A percentile compares a stretch with the other conserved stretches of the same genome.
Conservation (phyloP, 1,140 invertebrate species). For the Orussus abietinus region DNA sequence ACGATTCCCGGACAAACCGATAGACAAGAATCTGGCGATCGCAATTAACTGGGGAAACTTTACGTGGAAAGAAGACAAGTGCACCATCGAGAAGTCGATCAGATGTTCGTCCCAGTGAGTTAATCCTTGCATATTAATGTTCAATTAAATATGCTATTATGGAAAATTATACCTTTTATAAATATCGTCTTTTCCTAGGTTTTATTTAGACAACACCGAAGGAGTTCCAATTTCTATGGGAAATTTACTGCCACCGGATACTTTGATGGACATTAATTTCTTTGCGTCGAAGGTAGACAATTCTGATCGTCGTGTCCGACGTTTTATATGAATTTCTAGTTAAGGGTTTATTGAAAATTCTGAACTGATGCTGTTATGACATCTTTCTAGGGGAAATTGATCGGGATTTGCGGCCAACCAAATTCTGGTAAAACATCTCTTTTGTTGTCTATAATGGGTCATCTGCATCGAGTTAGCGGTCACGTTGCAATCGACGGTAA, state of each 20-base stretch:
- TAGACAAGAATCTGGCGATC: slow-evolving; percentile 25
- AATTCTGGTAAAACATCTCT: slow-evolving; percentile 64
- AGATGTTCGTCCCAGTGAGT: slow-evolving; percentile 18
- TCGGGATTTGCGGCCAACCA: slow-evolving; percentile 64
- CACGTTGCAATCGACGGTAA: slow-evolving; percentile 51
- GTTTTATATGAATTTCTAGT: no score
- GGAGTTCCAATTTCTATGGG: slow-evolving; percentile 1
- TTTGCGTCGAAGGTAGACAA: slow-evolving; percentile 25
- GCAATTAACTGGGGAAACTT: slow-evolving; percentile 27
- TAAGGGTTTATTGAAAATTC: no score
- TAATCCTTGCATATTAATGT: slow-evolving; percentile 3
- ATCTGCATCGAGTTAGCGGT: slow-evolving; percentile 47
- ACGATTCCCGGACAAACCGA: slow-evolving; percentile 27
- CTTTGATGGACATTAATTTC: slow-evolving; percentile 24
- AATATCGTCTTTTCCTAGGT: slow-evolving; percentile 4
- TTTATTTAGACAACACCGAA: slow-evolving; percentile 12
- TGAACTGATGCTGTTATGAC: background rate
- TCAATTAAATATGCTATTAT: background rate
- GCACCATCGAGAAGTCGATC: slow-evolving; percentile 8
- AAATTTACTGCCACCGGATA: slow-evolving; percentile 3
- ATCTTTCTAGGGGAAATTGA: slow-evolving; percentile 49
- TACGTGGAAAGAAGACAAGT: slow-evolving; percentile 21
- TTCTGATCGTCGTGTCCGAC: no score
- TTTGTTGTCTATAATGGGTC: slow-evolving; percentile 58
- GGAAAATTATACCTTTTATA: background rate